phyloP scores from a whole-genome alignment of 2,797 vertebrate genomes.

The Typhlichthys subterraneus region DNA sequence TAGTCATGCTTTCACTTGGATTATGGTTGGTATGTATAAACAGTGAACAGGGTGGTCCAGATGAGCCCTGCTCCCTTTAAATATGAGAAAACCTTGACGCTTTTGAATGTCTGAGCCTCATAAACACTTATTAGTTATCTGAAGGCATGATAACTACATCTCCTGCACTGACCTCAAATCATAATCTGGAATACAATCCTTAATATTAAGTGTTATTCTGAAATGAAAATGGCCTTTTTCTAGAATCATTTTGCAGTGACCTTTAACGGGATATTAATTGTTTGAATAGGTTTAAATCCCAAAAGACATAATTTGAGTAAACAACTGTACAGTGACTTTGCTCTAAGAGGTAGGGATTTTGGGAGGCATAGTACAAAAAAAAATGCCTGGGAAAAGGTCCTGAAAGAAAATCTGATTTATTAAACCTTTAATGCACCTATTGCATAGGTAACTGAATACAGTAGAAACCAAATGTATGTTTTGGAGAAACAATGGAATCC shows the following conservation, averaged over 20 bases:
- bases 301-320: background rate
- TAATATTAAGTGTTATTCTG: background rate
- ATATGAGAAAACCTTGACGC: constrained; percentile 29
- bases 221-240: too few species aligned
- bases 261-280: too few species aligned
- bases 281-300: too few species aligned
- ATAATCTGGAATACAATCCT: constrained; percentile 33
- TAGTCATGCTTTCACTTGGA: constrained; percentile 23
- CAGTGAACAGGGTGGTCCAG: constrained; percentile 35
- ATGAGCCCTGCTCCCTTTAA: background rate
- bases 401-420: too few species aligned
- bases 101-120: constrained; percentile 26
- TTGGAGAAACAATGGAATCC: too few species aligned
- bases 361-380: too few species aligned
- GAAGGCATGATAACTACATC: constrained; percentile 40
- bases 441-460: too few species aligned
- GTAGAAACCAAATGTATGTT: too few species aligned
- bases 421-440: too few species aligned
- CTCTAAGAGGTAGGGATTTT: too few species aligned
- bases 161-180: constrained; percentile 37
- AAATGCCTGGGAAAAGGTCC: too few species aligned
- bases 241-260: too few species aligned
- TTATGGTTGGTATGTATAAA: background rate
- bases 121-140: constrained; percentile 54
- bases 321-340: background rate